Base-by-base conservation (phyloP, 1,140 invertebrate genomes). In the Spodoptera litura region DNA sequence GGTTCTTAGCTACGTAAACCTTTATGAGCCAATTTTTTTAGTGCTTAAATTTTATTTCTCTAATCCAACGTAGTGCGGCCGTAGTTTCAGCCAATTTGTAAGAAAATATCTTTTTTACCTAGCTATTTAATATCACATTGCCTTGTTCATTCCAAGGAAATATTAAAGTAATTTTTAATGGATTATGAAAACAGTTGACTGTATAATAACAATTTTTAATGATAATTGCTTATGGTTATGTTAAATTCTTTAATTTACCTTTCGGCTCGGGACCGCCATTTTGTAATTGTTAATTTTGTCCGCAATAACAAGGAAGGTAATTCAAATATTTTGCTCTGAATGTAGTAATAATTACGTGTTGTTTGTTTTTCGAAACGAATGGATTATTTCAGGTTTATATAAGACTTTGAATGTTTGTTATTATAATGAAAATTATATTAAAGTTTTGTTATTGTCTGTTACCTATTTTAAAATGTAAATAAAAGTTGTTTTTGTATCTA, bases 21-120 rank as follows among this genome's bases (percentile, higher is more conserved):
- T 79, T 82, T 73, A 79, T 59, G 78, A 73, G 53, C 15, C 35
- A 20, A 20, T 35, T 70, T 66, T 44, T 52, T 53, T 55, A 70
- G 58, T 73, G 72, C 38, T 76, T 71, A 68, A 76, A 76, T 81
- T 81, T 81, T 81, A 78, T 78, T 77, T 62, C 8, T 35, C 15
- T 76, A 76, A 76, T 64, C 31, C 61, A 71, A 10, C 20, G 13
- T 68, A 59, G 64, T 27, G 76, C 35, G 44, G 76, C 31, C 11
- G 38, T 11, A 49, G 15, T 61, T 49, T 11, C 12, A 61, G 71
- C 15, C 62, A 78, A 71, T 78, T 78, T 78, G 64, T 71, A 70
- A 78, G n/a, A 27, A n/a, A 78, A 78, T 78, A 78, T 70, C 31
- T 25, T 25, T 31, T 15, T 0, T 52, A 70, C 31, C 5, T 35